Base-by-base conservation (phyloP, 2,113 vertebrate species). In the Nycticebus coucang region DNA sequence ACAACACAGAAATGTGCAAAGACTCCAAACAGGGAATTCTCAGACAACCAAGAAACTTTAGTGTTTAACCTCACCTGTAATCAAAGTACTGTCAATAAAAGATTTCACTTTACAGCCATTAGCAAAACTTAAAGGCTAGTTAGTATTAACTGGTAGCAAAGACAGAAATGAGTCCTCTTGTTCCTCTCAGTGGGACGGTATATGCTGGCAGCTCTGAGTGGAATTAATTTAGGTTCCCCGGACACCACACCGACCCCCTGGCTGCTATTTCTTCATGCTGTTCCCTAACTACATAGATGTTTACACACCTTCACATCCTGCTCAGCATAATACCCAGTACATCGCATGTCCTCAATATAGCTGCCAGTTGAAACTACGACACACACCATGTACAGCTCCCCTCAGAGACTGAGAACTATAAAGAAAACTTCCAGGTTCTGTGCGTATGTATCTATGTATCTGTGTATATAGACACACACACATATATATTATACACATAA, bases 41-140 rank as follows among this genome's bases (percentile, higher is more conserved):
- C 59, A 15, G 0, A n/a, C 81, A 79, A 85, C 6, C 0, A 82
- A 69, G 26, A 81, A 78, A 89, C 12, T 41, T 50, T 26, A 74
- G 45, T 37, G 17, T 91, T 88, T 84, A 95, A 41, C 11, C 22
- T 91, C 12, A 71, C 45, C 21, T 83, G 2, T 45, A 91, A 93
- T 35, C 72, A 35, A 91, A 94, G 83, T 81, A 84, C 88, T n/a
- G 7, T 8, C 68, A 72, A 60, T 66, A 77, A 87, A 93, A 81
- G 41, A 85, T 57, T 92, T 89, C 45, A 82, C 15, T 89, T 89
- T 30, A 78, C 0, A 84, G 80, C 50, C 60, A 74, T 24, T n/a
- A 88, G 45, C 91, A 71, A 86, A 81, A 62, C 15, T 14, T 45
- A 81, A 55, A 89, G 35, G 64, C 37, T 81, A 18, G 28, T 64